phyloP scores from a whole-genome alignment of 1,140 invertebrate genomes.

The Brachionus rubens region DNA sequence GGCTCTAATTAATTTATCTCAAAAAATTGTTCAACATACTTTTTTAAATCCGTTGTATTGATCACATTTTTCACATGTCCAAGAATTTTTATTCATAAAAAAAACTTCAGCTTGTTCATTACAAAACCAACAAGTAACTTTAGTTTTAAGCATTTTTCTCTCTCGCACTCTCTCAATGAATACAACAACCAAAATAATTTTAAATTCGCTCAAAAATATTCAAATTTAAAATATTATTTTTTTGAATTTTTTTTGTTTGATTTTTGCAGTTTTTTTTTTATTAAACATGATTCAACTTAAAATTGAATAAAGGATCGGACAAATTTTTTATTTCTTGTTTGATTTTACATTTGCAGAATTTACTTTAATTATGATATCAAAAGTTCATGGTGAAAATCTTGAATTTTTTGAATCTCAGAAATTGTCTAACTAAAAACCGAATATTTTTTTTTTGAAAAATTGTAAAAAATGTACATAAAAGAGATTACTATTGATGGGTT shows the following conservation, averaged over 20 bases:
- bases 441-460: background rate
- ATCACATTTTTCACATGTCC: conserved; percentile 41
- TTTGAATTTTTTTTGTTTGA: no score
- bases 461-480: conserved; percentile 80
- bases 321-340: no score
- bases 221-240: no score
- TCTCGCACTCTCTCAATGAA: background rate
- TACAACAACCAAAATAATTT: background rate
- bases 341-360: no score
- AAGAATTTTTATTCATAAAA: conserved; percentile 45
- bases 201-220: no score
- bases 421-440: no score
- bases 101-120: conserved; percentile 33
- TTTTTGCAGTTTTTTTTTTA: no score
- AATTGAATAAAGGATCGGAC: no score
- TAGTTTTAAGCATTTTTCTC: conserved; percentile 38
- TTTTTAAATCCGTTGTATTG: conserved; percentile 46
- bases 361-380: no score
- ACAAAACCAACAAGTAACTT: conserved; percentile 45
- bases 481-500: conserved; percentile 92
- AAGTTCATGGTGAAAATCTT: no score
- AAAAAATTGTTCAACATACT: background rate
- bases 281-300: no score
- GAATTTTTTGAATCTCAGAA: no score
- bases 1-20: background rate